These are phyloP conservation scores for Hydraecia micacea DNA, from an alignment of 2,888 invertebrate species.

Conservation along the genomic window DNA sequence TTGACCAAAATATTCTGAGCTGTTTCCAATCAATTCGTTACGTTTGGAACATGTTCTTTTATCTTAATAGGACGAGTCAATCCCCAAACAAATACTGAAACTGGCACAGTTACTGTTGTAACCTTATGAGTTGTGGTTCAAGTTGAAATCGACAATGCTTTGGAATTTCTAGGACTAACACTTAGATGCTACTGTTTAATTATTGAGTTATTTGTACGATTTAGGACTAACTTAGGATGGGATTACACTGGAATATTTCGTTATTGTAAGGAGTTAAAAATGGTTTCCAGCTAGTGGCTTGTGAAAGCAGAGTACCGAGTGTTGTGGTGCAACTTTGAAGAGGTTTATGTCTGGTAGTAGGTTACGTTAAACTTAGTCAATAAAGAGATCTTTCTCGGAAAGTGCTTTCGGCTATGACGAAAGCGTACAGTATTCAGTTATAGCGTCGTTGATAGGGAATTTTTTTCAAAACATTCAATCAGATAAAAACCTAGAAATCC, in stretches of 20 bases:
- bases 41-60: conserved; percentile 59
- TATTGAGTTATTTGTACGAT: neutral
- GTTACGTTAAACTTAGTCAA: neutral
- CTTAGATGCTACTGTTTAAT: neutral
- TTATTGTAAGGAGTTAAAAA: neutral
- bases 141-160: conserved; percentile 23
- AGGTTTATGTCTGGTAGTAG: neutral
- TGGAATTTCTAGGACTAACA: conserved; percentile 6
- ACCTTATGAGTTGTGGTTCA: conserved; percentile 33
- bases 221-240: neutral
- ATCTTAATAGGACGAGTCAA: conserved; percentile 61
- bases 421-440: neutral
- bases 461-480: neutral
- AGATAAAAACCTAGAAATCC: conserved; percentile 3
- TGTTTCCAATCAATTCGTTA: conserved; percentile 62
- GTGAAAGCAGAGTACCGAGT: neutral
- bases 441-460: neutral
- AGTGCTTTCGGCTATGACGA: neutral
- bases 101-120: conserved; percentile 55
- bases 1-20: conserved; percentile 53
- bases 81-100: conserved; percentile 54
- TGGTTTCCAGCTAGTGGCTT: neutral
- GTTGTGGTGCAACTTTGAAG: neutral
- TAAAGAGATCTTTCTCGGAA: neutral
- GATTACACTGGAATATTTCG: neutral